Evolutionary conservation across 2,797 vertebrate species (phyloP), one percentile per base, ranked within the genome.

Genomic region (Anas bernieri): DNA sequence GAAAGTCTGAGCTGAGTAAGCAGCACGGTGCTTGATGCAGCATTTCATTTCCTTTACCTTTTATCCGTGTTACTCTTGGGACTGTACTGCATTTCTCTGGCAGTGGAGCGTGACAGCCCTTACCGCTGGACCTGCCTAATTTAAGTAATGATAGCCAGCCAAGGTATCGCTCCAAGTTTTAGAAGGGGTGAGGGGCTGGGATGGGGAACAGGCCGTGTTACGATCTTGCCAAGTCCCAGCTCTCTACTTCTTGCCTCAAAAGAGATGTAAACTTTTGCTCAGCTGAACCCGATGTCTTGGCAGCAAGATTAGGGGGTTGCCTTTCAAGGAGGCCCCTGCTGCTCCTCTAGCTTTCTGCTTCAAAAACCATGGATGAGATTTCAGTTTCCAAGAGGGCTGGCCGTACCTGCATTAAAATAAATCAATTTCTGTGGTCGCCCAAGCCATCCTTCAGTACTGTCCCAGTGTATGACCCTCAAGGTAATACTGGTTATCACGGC

Each of bases 321-420:
- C 39, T 83, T 94, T 85, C 31, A 74, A 1, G 1, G 2, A 17
- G 13, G 17, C 3, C 3, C 7, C 45, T 64, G 20, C 31, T 37
- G 39, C 12, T 77, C 7, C 39, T 89, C 56, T 85, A 62, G 16
- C 48, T 67, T 72, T 46, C 56, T 80, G n/a, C 79, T 78, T 85
- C 62, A 58, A 56, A 61, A 55, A 61, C 35, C 39, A 58, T 48
- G 25, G 21, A 21, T 58, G 28, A 43, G 43, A 25, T 82, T 73
- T 61, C 8, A 54, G 20, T 6, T 87, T 95, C 64, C 48, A 46
- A 48, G n/a, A 70, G 46, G 10, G 7, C 16, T 78, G 41, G n/a
- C 26, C 9, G 13, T 94, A 97, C 92, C 96, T 97, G 94, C 96
- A 96, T 97, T 86, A 97, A 78, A 17, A 96, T 96, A 74, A 97